Conservation (phyloP, 2,888 invertebrate species). For the Aphidoletes aphidimyza region DNA sequence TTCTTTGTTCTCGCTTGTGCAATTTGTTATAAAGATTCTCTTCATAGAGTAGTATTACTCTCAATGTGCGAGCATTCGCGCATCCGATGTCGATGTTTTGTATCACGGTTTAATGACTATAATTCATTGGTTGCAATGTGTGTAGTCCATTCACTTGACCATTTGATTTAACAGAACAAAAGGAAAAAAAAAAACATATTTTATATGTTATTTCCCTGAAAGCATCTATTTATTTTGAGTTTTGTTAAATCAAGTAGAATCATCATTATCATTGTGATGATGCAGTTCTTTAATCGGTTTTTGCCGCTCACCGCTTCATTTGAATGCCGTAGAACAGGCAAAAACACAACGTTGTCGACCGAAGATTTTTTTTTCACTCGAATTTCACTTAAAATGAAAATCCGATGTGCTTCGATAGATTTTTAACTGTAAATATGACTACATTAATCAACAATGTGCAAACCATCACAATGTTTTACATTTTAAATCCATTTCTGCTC, state of each 20-base stretch:
- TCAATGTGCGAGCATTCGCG: background rate
- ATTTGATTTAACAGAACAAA: background rate
- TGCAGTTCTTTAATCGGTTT: background rate
- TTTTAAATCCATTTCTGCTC: background rate
- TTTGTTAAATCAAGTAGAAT: no score
- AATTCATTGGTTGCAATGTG: background rate
- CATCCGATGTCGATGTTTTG: background rate
- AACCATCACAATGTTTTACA: background rate
- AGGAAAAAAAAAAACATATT: no score
- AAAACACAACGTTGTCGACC: no score
- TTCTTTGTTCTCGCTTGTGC: background rate
- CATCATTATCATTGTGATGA: no score
- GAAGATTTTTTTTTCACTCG: background rate
- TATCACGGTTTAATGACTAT: background rate
- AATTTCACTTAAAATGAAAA: constrained; percentile 28
- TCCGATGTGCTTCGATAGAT: constrained; percentile 9
- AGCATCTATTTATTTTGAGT: no score
- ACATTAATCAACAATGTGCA: background rate
- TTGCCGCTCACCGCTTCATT: background rate
- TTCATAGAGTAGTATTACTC: background rate
- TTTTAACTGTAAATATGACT: constrained; percentile 22
- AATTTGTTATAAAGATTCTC: constrained; percentile 10
- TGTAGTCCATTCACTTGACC: background rate
- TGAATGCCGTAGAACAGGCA: no score
- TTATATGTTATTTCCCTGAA: background rate